These are phyloP conservation scores for Caenorhabditis auriculariae DNA, from an alignment of 2,888 invertebrate genomes.

Conservation along the genomic window DNA sequence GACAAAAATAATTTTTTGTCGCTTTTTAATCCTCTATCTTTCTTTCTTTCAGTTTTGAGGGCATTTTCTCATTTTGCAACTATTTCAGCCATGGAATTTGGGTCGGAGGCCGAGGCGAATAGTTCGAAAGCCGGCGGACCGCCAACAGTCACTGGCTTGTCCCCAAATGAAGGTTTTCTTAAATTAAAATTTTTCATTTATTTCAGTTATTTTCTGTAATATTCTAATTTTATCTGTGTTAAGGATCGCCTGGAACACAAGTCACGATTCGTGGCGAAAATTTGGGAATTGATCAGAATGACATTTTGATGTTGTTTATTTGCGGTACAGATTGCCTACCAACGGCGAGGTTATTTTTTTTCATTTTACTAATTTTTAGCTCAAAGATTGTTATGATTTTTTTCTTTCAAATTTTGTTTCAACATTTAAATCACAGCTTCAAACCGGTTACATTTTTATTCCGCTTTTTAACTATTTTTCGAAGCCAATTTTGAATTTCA, in stretches of 20 bases:
- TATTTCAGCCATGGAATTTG: not conserved
- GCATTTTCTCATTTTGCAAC: not conserved
- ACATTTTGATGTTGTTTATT: slow-evolving; percentile 79
- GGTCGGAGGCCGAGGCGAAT: not conserved
- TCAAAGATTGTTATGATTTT: slow-evolving; percentile 1
- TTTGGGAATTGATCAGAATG: slow-evolving; percentile 81
- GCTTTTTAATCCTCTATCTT: too few species aligned
- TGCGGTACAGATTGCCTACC: slow-evolving; percentile 92
- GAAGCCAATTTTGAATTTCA: slow-evolving; percentile 64
- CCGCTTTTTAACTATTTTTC: too few species aligned
- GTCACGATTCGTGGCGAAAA: slow-evolving; percentile 79
- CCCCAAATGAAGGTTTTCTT: slow-evolving; percentile 90
- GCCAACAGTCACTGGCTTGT: slow-evolving; percentile 82
- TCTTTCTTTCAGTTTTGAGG: too few species aligned
- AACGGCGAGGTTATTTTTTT: slow-evolving; percentile 71
- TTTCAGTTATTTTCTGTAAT: not conserved
- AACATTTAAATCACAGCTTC: not conserved
- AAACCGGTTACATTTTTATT: too few species aligned
- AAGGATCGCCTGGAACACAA: slow-evolving; percentile 41
- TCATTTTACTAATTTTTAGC: not conserved
- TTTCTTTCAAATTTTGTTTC: not conserved
- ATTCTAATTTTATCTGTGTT: slow-evolving; percentile 1
- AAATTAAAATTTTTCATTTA: not conserved
- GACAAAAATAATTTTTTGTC: too few species aligned
- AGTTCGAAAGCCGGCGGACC: slow-evolving; percentile 8